Evolutionary conservation across 92 coral and sea anemone species (phyloP).

Genomic region (Galaxea fascicularis): DNA sequence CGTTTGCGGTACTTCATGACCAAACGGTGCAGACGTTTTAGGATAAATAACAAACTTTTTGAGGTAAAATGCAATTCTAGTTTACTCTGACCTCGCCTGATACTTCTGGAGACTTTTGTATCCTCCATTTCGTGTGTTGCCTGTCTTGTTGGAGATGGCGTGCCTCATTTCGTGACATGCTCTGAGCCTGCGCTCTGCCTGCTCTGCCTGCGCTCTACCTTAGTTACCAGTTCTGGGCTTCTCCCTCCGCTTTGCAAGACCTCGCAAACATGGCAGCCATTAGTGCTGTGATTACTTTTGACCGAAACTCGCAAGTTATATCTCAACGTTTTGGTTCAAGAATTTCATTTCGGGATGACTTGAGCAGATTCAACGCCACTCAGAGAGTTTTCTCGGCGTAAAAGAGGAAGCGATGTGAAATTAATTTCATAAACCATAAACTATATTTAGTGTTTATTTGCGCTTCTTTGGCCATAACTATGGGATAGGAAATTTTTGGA

Average conservation of each 20-base stretch:
- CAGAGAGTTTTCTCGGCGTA: too few species aligned
- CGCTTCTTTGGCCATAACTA: too few species aligned
- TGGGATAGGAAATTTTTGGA: too few species aligned
- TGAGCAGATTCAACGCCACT: too few species aligned
- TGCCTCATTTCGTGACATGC: constrained; percentile 22
- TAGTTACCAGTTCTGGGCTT: background rate
- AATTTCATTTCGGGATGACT: too few species aligned
- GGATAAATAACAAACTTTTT: constrained; percentile 1
- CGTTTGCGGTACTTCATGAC: constrained; percentile 1
- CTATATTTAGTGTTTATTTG: too few species aligned
- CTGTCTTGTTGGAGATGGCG: constrained; percentile 30
- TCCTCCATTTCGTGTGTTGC: constrained; percentile 12
- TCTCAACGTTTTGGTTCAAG: too few species aligned
- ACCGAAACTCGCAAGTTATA: too few species aligned
- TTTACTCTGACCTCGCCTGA: constrained; percentile 29
- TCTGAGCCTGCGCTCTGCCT: constrained; percentile 41
- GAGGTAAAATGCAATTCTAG: background rate
- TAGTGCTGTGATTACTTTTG: background rate
- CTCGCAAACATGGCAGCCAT: constrained; percentile 2
- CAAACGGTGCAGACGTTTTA: constrained; percentile 19
- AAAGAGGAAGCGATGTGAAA: too few species aligned
- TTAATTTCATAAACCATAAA: too few species aligned
- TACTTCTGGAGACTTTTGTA: constrained; percentile 30
- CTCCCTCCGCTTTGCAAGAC: background rate
- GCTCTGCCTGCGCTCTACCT: constrained; percentile 31